Conservation (phyloP, 1,140 invertebrate genomes). For the Lanistes nyassanus region DNA sequence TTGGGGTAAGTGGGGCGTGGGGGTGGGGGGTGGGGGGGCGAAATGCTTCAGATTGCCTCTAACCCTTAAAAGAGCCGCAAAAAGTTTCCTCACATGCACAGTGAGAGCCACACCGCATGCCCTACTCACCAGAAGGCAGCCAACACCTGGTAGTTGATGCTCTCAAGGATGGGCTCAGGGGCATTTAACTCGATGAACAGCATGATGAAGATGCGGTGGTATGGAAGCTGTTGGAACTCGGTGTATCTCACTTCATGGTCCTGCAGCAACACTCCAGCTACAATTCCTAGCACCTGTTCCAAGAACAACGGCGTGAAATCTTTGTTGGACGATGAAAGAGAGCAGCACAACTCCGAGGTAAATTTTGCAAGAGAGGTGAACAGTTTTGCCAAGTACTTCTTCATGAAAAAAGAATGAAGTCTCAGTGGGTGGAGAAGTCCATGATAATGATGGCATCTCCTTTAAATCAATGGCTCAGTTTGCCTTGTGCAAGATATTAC, state of each 20-base stretch:
- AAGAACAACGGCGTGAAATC: background rate
- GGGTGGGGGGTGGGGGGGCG: too few species aligned
- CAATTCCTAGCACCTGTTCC: slow-evolving; percentile 80
- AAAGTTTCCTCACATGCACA: too few species aligned
- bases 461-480: too few species aligned
- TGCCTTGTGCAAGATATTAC: too few species aligned
- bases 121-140: slow-evolving; percentile 70
- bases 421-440: too few species aligned
- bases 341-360: background rate
- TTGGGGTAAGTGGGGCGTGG: too few species aligned
- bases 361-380: background rate
- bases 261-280: slow-evolving; percentile 92
- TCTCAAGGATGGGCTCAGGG: slow-evolving; percentile 90
- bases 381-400: too few species aligned
- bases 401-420: background rate
- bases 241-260: slow-evolving; percentile 88
- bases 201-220: slow-evolving; percentile 97
- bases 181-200: slow-evolving; percentile 96
- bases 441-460: too few species aligned
- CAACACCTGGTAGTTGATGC: slow-evolving; percentile 85
- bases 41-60: too few species aligned
- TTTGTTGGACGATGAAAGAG: too few species aligned
- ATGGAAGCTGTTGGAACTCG: slow-evolving; percentile 97
- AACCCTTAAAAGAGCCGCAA: too few species aligned
- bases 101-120: too few species aligned